Percentiles rank a stretch among this genome's conserved stretches.
These are phyloP conservation scores for Sipha flava DNA, from an alignment of 1,140 invertebrate genomes.

Conservation along the genomic window DNA sequence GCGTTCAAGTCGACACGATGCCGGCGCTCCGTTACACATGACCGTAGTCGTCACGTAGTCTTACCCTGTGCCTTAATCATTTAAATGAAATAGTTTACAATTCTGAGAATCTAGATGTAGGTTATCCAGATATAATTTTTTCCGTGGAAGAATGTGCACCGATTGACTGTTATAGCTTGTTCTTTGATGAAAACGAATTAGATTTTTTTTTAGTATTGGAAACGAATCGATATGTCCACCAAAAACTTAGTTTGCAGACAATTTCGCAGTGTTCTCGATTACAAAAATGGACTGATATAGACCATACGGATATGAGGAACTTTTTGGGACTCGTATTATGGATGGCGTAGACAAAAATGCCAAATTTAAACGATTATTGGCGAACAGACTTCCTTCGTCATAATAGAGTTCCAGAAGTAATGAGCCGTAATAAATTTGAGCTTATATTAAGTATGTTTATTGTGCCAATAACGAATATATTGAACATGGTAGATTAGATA, in stretches of 20 bases:
- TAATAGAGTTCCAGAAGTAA: not conserved
- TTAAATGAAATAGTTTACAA: not conserved
- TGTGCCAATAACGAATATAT: constrained; percentile 37
- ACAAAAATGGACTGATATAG: constrained; percentile 27
- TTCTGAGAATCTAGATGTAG: not conserved
- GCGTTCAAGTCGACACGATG: too few relatives aligned
- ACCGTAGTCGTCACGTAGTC: too few relatives aligned
- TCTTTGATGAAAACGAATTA: constrained; percentile 18
- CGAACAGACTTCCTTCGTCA: not conserved
- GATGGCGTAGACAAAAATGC: constrained; percentile 35
- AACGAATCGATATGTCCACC: constrained; percentile 37
- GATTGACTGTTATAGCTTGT: not conserved
- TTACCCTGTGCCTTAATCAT: too few relatives aligned
- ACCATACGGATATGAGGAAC: constrained; percentile 37
- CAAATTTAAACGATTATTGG: constrained; percentile 18
- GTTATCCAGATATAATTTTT: not conserved
- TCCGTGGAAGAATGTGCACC: not conserved
- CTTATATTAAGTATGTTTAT: constrained; percentile 35
- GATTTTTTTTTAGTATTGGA: constrained; percentile 35
- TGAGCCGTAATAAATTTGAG: constrained; percentile 37
- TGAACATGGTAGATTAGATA: constrained; percentile 35
- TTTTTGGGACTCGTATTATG: constrained; percentile 37
- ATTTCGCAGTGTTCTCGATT: not conserved
- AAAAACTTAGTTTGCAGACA: not conserved
- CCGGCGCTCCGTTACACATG: too few relatives aligned